Evolutionary conservation across 2,113 vertebrate genomes (phyloP).

Genomic region (Sphyrna mokarran): DNA sequence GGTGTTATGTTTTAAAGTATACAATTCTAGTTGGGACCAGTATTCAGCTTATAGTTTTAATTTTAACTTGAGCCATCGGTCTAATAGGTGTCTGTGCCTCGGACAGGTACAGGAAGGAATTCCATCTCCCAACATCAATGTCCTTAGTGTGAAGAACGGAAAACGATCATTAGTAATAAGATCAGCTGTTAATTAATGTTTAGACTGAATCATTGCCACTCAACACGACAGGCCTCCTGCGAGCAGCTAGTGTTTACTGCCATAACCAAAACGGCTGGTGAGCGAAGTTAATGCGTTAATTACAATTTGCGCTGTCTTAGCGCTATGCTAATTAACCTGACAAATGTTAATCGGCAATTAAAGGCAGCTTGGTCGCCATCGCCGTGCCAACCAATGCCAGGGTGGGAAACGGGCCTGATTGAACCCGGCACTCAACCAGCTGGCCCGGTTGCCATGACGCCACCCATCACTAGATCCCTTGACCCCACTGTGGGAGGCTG

Average conservation of each 20-base stretch:
- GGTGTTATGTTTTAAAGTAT: too few relatives aligned
- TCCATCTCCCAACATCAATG: not conserved
- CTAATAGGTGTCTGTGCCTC: too few relatives aligned
- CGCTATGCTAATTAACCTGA: not conserved
- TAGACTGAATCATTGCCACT: not conserved
- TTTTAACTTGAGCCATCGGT: too few relatives aligned
- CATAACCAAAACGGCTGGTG: not conserved
- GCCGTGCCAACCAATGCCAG: not conserved
- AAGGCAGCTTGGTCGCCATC: not conserved
- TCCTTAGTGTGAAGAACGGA: not conserved
- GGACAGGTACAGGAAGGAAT: not conserved
- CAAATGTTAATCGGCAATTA: not conserved
- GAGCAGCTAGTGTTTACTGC: not conserved
- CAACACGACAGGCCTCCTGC: not conserved
- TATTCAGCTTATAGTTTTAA: too few relatives aligned
- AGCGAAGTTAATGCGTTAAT: not conserved
- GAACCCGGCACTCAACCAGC: not conserved
- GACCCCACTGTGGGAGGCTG: not conserved
- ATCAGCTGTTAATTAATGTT: slow-evolving; percentile 20
- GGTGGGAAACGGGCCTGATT: not conserved
- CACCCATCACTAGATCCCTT: not conserved
- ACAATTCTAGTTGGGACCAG: too few relatives aligned
- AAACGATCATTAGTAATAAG: not conserved
- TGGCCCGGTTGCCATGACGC: not conserved
- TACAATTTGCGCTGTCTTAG: not conserved